These are phyloP conservation scores for Chaetorhynchus papuensis DNA, from an alignment of 2,113 vertebrate genomes.

Conservation along the genomic window DNA sequence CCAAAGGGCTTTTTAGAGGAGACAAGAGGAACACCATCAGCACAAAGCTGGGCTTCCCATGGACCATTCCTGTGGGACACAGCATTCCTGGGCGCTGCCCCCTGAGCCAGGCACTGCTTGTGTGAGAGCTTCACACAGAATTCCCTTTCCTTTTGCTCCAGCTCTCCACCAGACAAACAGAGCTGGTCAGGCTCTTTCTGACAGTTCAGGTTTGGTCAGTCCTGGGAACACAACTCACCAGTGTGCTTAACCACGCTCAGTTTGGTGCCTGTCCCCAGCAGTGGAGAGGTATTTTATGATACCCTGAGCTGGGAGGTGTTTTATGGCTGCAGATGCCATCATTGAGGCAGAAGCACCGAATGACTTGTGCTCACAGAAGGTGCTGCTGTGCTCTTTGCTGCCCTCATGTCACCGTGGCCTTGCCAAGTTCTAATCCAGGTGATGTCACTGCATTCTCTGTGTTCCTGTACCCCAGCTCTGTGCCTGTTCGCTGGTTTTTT, in stretches of 20 bases:
- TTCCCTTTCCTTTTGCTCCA: background rate
- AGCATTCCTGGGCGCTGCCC: background rate
- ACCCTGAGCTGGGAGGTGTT: background rate
- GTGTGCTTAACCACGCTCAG: background rate
- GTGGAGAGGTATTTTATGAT: too few species aligned
- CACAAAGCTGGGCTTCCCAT: background rate
- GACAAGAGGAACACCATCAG: background rate
- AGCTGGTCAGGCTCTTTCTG: background rate
- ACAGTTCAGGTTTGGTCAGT: background rate
- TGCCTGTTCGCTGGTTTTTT: background rate
- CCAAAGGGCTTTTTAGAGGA: background rate
- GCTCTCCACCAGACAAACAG: background rate
- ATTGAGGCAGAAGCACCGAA: background rate
- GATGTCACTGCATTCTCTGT: background rate
- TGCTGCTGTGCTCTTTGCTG: background rate
- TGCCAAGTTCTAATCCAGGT: background rate
- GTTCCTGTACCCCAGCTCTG: background rate
- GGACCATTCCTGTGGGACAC: background rate
- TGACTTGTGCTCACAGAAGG: background rate
- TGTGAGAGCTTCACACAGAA: rapidly evolving
- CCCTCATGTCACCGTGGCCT: background rate
- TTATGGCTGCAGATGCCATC: background rate
- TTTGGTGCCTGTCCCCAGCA: background rate
- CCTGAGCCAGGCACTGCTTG: rapidly evolving
- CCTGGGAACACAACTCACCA: background rate